phyloP scores from a whole-genome alignment of 2,113 vertebrate genomes.

The Xenus cinereus region DNA sequence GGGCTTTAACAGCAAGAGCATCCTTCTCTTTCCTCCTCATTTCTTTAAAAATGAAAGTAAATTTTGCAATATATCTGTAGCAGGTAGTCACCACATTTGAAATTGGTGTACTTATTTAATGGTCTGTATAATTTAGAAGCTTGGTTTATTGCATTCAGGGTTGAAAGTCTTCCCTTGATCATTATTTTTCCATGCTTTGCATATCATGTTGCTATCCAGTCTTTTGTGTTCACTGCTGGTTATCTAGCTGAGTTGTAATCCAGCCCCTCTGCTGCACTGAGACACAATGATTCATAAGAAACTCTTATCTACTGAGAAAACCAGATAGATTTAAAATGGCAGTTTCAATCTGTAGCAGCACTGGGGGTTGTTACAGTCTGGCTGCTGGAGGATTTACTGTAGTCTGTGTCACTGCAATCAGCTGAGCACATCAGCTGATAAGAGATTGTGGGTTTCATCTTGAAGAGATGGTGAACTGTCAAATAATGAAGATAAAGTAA shows the following conservation, averaged over 20 bases:
- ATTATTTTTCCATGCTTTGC: background rate
- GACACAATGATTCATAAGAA: background rate
- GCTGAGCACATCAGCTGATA: background rate
- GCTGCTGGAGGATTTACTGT: slow-evolving; percentile 22
- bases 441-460: background rate
- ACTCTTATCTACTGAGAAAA: background rate
- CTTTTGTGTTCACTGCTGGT: background rate
- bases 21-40: background rate
- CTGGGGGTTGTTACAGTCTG: background rate
- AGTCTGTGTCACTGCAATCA: slow-evolving; percentile 3
- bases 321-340: background rate
- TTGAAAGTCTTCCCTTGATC: background rate
- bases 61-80: background rate
- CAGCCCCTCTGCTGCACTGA: background rate
- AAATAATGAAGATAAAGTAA: slow-evolving; percentile 19
- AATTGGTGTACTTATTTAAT: background rate
- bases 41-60: background rate
- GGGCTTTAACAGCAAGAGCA: background rate
- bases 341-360: background rate
- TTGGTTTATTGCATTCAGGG: background rate
- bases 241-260: background rate
- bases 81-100: background rate
- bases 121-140: background rate
- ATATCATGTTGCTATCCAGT: background rate
- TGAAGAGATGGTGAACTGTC: background rate